Base-by-base conservation (phyloP, 92 coral and sea anemone genomes). In the Zoanthus solanderi region DNA sequence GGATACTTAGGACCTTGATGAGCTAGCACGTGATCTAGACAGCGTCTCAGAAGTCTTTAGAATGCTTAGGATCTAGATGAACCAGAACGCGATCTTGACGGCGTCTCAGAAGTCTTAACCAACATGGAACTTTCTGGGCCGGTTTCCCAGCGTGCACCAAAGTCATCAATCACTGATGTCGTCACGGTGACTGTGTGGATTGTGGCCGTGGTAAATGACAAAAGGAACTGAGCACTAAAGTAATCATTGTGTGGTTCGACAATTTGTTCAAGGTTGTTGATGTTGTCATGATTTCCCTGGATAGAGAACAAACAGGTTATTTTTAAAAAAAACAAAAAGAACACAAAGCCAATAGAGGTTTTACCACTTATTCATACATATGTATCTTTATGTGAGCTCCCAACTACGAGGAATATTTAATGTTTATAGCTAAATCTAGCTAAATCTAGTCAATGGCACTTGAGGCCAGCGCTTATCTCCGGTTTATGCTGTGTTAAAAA, bases 181-280 rank as follows among this genome's bases (percentile, higher is more conserved):
- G 84, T 92, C 30, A 97, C 99, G 32, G 92, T 92, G 87, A 97
- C 97, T 85, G 92, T 89, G 92, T 97, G 92, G 28, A 92, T 87
- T 63, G 92, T 82, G 44, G 93, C 93, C 6, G 87, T 71, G 63
- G 83, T 89, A 84, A 97, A 95, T 54, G 97, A 94, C 71, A 97
- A 95, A 50, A 97, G 96, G 89, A 97, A 97, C 91, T 97, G 99
- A 90, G 98, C 96, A 84, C 99, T 95, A 89, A 97, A 97, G 87
- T 97, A 97, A 79, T 97, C 99, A 46, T 97, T 92, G 87, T 95
- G 99, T 6, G 99, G 98, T 32, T 92, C 90, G 18, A 97, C 99
- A 0, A 95, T 92, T 83, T 97, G 99, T 78, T 95, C 95, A 10
- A 97, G 93, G 88, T 95, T 94, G 75, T 94, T 90, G 63, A 94